Evolutionary conservation across 2,797 vertebrate species (phyloP).

Genomic region (Dipus sagitta): DNA sequence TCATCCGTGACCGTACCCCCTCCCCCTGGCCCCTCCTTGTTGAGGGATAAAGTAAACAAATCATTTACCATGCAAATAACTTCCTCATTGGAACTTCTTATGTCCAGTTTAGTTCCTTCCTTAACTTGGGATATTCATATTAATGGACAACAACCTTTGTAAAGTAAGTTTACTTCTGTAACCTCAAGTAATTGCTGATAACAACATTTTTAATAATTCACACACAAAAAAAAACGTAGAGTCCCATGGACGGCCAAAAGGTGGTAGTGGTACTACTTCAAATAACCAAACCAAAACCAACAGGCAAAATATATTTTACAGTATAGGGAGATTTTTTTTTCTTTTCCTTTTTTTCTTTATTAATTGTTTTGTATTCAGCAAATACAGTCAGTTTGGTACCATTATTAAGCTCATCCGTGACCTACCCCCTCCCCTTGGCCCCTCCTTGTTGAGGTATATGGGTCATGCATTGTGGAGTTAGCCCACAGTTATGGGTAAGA

Average conservation of each 20-base stretch:
- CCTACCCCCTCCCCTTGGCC: no score
- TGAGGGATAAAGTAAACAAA: no score
- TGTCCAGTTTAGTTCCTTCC: slow-evolving; percentile 52
- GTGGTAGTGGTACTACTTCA: slow-evolving; percentile 57
- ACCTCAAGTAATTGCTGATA: slow-evolving; percentile 54
- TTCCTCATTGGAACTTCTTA: no score
- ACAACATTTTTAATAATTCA: slow-evolving; percentile 55
- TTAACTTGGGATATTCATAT: slow-evolving; percentile 59
- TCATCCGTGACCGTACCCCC: no score
- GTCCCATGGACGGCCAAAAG: neutral
- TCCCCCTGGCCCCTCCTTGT: no score
- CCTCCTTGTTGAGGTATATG: no score
- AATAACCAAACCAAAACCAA: slow-evolving; percentile 52
- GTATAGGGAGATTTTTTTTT: neutral
- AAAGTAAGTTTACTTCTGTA: slow-evolving; percentile 44
- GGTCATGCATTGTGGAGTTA: no score
- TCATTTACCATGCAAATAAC: slow-evolving; percentile 60
- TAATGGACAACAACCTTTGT: slow-evolving; percentile 39
- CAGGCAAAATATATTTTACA: slow-evolving; percentile 60
- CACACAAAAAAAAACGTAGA: slow-evolving; percentile 26
- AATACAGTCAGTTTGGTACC: no score
- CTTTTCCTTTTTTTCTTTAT: no score
- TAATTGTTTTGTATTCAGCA: no score
- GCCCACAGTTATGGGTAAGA: no score
- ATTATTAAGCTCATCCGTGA: no score